Conservation (phyloP, 1,140 invertebrate species). For the Helicoverpa zea region DNA sequence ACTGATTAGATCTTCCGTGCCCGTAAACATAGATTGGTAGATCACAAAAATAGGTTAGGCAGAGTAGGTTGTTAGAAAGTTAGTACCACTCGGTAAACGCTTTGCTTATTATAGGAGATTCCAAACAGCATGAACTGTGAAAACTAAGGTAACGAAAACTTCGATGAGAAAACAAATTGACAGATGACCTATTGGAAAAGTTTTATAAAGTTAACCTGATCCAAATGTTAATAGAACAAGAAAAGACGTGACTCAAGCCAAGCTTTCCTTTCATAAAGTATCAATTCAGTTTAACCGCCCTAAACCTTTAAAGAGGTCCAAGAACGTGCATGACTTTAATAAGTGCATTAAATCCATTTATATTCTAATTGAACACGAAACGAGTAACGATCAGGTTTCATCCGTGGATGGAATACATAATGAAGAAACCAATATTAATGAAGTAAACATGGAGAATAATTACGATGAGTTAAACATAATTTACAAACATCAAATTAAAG, state of each 20-base stretch:
- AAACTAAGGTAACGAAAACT: neutral
- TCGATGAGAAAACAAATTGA: neutral
- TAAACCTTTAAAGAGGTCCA: conserved; percentile 11
- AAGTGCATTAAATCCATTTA: neutral
- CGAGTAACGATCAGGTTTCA: neutral
- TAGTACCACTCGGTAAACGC: neutral
- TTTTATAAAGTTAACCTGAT: neutral
- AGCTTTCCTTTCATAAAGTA: neutral
- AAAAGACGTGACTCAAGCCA: neutral
- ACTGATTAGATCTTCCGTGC: neutral
- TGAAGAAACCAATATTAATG: conserved; percentile 9
- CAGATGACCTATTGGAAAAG: conserved; percentile 15
- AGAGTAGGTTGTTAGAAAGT: conserved; percentile 25
- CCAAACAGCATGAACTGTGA: conserved; percentile 2
- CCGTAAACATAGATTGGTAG: neutral
- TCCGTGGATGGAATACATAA: neutral
- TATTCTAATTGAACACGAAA: neutral
- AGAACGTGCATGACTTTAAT: conserved; percentile 8
- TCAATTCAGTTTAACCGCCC: neutral
- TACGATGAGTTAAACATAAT: neutral
- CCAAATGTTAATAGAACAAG: neutral
- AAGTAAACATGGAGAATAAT: neutral
- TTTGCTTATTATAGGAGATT: conserved; percentile 18
- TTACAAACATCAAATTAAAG: conserved; percentile 16
- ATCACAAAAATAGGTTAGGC: neutral